Base-by-base conservation (phyloP, 1,140 invertebrate genomes). In the Cardiocondyla obscurior region DNA sequence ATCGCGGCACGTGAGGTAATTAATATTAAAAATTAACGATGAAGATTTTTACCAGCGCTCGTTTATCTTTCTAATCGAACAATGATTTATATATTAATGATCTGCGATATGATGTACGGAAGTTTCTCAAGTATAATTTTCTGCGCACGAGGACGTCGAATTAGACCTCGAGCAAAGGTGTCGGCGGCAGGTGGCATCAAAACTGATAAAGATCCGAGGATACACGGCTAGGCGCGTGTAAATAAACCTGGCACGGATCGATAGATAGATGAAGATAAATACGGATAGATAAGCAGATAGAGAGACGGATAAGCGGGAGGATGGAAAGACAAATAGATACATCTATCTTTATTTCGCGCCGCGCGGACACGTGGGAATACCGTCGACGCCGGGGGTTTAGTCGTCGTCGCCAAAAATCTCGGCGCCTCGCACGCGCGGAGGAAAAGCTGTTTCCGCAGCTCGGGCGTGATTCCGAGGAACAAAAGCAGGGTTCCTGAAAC, bases 301-400 rank as follows among this genome's bases (percentile, higher is more conserved):
- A 74, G 51, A 74, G 73, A 76, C 51, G 64, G 74, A 79, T 69
- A 69, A 62, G 46, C 36, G 30, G 22, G 6, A 67, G 74, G 74
- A 79, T 79, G 60, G 46, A 79, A 69, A 79, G 74, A 79, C 74
- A 79, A 79, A 79, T 79, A 79, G 74, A 79, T 69, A 67, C 74
- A 79, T 79, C 74, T 33, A 79, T 79, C 74, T 79, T 79, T 69
- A 79, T 79, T 79, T 79, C 22, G 74, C 62, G 44, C 33, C 16
- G 72, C 12, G n/a, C 55, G 73, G 14, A 55, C 74, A 69, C 62
- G 33, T 67, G 74, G 74, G 74, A 79, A 79, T 79, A 79, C 46
- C 36, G 55, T 69, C 62, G 42, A 25, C 22, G 46, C 46, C 46
- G 62, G 74, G 69, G 69, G 60, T 51, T 77, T 53, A 55, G 16